phyloP scores from a whole-genome alignment of 2,113 vertebrate genomes.

The Aegithalos caudatus region DNA sequence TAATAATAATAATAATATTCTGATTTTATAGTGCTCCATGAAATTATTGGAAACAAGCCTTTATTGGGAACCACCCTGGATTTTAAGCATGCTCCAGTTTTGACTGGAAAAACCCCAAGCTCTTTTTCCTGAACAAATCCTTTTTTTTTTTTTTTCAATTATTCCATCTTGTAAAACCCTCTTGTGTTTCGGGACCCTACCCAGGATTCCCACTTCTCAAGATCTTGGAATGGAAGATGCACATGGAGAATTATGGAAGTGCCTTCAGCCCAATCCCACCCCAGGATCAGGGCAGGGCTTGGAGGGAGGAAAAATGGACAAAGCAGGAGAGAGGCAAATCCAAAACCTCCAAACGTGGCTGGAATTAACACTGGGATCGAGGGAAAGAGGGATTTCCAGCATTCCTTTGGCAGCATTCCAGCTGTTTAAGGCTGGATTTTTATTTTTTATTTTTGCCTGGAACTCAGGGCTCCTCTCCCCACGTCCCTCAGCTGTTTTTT shows the following conservation, averaged over 20 bases:
- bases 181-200: not conserved
- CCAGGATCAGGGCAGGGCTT: not conserved
- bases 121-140: not conserved
- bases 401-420: conserved; percentile 3
- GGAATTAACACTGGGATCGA: not conserved
- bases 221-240: not conserved
- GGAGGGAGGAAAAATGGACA: not conserved
- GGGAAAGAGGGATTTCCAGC: not conserved
- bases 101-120: not conserved
- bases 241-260: rapidly evolving
- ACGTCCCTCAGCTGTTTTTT: not conserved
- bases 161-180: not conserved
- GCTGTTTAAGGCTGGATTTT: not conserved
- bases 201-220: not conserved
- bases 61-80: not conserved
- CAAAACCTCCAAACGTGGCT: rapidly evolving
- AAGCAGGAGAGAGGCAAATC: not conserved
- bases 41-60: not conserved
- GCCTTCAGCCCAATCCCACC: not conserved
- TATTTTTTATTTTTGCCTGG: not conserved
- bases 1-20: not conserved
- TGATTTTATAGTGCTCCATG: not conserved
- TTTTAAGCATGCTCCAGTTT: not conserved
- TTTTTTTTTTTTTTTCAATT: not conserved
- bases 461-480: not conserved